A percentile compares a stretch with the other conserved stretches of the same genome.
Conservation (phyloP, 1,140 invertebrate genomes). For the Choristoneura fumiferana region DNA sequence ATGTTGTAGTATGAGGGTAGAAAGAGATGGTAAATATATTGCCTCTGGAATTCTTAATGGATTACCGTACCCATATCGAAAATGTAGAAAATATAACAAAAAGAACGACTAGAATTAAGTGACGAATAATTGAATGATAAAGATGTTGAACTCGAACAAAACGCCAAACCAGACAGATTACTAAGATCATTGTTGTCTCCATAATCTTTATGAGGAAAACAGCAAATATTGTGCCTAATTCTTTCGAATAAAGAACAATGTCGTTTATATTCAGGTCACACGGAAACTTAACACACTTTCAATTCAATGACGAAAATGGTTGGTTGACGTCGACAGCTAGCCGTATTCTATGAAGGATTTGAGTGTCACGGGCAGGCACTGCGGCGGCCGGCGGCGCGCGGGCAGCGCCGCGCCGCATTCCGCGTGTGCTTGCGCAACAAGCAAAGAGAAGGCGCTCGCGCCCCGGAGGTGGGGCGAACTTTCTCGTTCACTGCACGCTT, state of each 20-base stretch:
- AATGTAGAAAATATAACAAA: too few relatives aligned
- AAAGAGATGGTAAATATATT: too few relatives aligned
- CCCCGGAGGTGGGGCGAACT: constrained; percentile 45
- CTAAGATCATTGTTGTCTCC: too few relatives aligned
- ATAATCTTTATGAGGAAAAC: too few relatives aligned
- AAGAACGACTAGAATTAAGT: too few relatives aligned
- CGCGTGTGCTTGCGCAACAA: constrained; percentile 63
- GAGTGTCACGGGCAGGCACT: constrained; percentile 39
- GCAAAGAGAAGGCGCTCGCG: constrained; percentile 51
- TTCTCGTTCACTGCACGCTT: constrained; percentile 64
- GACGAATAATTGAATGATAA: too few relatives aligned
- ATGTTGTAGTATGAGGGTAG: too few relatives aligned
- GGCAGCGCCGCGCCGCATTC: constrained; percentile 36
- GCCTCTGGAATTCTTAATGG: too few relatives aligned
- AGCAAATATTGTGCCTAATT: neutral
- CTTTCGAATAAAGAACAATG: neutral
- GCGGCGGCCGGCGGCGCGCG: neutral
- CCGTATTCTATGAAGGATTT: constrained; percentile 53
- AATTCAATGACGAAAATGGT: constrained; percentile 32
- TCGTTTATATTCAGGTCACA: constrained; percentile 5
- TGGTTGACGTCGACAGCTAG: constrained; percentile 24
- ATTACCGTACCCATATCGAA: too few relatives aligned
- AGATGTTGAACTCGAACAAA: too few relatives aligned
- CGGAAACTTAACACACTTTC: constrained; percentile 25
- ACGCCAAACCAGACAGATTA: too few relatives aligned